phyloP scores from a whole-genome alignment of 2,797 vertebrate genomes.

The Hippopotamyrus pictus region DNA sequence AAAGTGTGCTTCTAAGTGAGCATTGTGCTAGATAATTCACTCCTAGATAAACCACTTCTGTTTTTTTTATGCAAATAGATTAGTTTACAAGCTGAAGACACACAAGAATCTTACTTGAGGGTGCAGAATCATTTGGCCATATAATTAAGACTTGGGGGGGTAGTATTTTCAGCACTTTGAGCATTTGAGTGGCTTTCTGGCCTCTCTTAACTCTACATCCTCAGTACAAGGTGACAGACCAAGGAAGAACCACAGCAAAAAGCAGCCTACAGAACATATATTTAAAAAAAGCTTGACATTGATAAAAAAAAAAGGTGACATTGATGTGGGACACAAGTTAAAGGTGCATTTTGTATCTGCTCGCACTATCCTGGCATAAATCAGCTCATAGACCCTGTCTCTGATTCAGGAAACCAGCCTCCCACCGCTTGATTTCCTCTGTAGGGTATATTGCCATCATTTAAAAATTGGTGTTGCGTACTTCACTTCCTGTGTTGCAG shows the following conservation, averaged over 20 bases:
- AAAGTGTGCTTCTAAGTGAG: background rate
- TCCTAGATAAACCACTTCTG: background rate
- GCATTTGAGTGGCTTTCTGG: background rate
- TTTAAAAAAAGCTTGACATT: background rate
- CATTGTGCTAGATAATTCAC: background rate
- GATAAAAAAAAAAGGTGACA: no score
- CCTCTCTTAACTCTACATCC: no score
- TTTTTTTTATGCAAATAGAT: background rate
- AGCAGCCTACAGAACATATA: background rate
- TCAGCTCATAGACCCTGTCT: background rate
- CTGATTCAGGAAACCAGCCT: background rate
- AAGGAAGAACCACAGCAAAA: background rate
- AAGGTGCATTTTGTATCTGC: background rate
- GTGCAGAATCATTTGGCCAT: background rate
- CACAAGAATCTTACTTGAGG: background rate
- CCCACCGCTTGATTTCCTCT: background rate
- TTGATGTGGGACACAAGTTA: no score
- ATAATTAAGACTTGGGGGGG: background rate
- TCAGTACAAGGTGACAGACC: background rate
- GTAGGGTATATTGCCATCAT: background rate
- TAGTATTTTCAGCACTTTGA: background rate
- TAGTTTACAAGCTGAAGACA: background rate
- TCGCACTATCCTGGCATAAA: background rate
- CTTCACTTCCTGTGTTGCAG: background rate
- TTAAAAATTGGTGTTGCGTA: background rate